Conservation (phyloP, 2,888 invertebrate species). For the Plemyria rubiginata region DNA sequence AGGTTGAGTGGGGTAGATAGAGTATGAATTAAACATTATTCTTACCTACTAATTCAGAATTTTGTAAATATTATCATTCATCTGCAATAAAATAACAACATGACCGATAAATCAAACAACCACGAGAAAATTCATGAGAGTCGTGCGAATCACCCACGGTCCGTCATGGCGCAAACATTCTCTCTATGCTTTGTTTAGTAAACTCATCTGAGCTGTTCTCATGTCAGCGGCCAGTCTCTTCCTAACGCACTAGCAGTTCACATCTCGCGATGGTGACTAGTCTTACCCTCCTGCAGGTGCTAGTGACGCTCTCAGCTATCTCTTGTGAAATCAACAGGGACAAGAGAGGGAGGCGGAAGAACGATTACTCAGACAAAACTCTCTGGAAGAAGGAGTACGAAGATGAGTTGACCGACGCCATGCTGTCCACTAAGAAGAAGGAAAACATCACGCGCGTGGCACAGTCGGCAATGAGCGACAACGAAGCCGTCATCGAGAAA, state of each 20-base stretch:
- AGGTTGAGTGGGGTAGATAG: too few species aligned
- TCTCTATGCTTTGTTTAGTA: slow-evolving; percentile 60
- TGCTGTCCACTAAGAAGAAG: slow-evolving; percentile 56
- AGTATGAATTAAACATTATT: too few species aligned
- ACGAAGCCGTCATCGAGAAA: slow-evolving; percentile 70
- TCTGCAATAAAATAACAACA: slow-evolving; percentile 42
- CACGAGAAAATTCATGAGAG: slow-evolving; percentile 49
- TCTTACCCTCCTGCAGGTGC: slow-evolving; percentile 45
- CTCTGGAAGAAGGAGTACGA: slow-evolving; percentile 79
- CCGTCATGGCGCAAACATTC: slow-evolving; percentile 45
- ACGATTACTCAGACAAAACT: slow-evolving; percentile 57
- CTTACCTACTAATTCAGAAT: slow-evolving; percentile 7
- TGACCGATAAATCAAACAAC: slow-evolving; percentile 50
- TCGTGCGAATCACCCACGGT: slow-evolving; percentile 54
- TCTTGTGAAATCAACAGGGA: slow-evolving; percentile 49
- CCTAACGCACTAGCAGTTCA: slow-evolving; percentile 46
- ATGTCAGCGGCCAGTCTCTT: slow-evolving; percentile 51
- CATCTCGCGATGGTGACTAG: slow-evolving; percentile 60
- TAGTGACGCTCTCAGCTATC: slow-evolving; percentile 48
- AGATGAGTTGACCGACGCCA: slow-evolving; percentile 69
- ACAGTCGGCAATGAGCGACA: slow-evolving; percentile 57
- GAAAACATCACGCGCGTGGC: slow-evolving; percentile 62
- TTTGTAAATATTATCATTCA: slow-evolving; percentile 50
- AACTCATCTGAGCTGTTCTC: slow-evolving; percentile 47
- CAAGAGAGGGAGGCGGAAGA: slow-evolving; percentile 54